These are phyloP conservation scores for Caenorhabditis brenneri DNA, from an alignment of 1,140 invertebrate genomes.

Conservation along the genomic window DNA sequence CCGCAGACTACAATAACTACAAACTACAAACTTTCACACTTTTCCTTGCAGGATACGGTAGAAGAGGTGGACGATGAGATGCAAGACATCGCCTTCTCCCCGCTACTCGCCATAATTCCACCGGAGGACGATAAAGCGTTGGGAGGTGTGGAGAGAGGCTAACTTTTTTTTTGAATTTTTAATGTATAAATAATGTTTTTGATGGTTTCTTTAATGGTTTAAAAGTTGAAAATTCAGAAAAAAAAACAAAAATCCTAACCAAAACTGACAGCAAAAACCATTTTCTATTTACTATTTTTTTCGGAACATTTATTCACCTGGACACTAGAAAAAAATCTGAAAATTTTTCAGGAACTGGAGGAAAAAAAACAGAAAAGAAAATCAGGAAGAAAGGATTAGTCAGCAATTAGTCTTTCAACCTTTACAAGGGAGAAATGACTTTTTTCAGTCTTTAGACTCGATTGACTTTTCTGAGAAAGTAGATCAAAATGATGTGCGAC, in stretches of 20 bases:
- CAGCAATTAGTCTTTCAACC: not conserved
- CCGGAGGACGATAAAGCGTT: not conserved
- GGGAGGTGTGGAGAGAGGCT: not conserved
- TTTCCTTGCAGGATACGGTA: not conserved
- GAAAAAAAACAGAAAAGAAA: not conserved
- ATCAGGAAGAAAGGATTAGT: not conserved
- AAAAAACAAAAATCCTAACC: no score
- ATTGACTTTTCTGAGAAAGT: no score
- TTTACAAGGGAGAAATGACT: no score
- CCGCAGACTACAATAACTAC: no score
- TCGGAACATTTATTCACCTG: no score
- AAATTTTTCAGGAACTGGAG: no score
- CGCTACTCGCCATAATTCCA: not conserved
- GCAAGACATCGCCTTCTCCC: not conserved
- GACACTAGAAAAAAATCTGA: no score
- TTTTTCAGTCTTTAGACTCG: no score
- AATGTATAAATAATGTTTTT: not conserved
- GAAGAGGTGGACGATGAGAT: constrained; percentile 10
- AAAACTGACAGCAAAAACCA: no score
- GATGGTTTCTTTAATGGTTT: not conserved
- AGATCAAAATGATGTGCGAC: no score
- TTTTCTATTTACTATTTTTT: no score
- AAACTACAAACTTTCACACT: no score
- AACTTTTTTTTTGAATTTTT: not conserved
- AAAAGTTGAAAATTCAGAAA: not conserved